phyloP scores from a whole-genome alignment of 2,888 invertebrate species.

The Machimus atricapillus region DNA sequence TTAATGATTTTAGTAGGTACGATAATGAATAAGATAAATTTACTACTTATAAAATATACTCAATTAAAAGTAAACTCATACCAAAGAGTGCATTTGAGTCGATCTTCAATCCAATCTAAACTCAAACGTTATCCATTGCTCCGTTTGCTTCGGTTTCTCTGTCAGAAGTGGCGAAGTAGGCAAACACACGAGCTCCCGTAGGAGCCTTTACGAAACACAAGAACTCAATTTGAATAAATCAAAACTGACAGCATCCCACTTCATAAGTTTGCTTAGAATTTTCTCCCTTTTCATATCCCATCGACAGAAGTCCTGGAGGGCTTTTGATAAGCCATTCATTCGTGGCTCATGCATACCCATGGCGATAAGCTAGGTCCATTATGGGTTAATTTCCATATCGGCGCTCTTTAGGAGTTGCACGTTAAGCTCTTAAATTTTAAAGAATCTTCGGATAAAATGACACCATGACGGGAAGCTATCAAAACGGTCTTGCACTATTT shows the following conservation, averaged over 20 bases:
- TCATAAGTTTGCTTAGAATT: not conserved
- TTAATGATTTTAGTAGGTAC: too few species aligned
- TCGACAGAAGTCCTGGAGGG: not conserved
- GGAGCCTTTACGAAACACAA: not conserved
- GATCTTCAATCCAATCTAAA: not conserved
- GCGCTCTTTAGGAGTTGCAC: not conserved
- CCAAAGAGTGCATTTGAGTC: not conserved
- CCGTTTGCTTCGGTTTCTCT: not conserved
- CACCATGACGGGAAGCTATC: constrained; percentile 5
- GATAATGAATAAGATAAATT: too few species aligned
- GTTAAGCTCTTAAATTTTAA: constrained; percentile 1
- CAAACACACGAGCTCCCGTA: not conserved
- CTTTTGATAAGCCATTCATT: not conserved
- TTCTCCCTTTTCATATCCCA: not conserved
- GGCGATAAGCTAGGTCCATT: not conserved
- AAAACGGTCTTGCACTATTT: not conserved
- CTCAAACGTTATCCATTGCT: not conserved
- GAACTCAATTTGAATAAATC: not conserved
- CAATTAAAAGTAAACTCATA: not conserved
- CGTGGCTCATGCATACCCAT: not conserved
- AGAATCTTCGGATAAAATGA: constrained; percentile 12
- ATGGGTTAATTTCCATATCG: not conserved
- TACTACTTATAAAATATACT: not conserved
- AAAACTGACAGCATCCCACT: not conserved
- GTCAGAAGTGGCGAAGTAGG: not conserved